A percentile compares a stretch with the other conserved stretches of the same genome.
phyloP scores from a whole-genome alignment of 1,140 invertebrate species.

The Drosophila watanabei region DNA sequence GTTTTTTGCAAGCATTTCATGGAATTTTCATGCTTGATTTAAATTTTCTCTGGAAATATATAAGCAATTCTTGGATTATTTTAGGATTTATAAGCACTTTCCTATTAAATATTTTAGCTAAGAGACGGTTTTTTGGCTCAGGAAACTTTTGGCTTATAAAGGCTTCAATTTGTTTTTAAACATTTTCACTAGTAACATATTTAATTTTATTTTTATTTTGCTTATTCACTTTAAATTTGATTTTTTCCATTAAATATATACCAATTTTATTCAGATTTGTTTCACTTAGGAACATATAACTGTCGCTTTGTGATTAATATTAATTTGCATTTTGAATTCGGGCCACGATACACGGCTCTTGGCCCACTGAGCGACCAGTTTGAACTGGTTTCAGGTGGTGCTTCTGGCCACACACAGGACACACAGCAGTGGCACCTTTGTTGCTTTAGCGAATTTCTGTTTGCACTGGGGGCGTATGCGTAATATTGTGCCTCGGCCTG shows the following conservation, averaged over 20 bases:
- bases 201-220: no score
- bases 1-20: background rate
- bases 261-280: background rate
- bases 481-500: conserved; percentile 37
- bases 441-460: conserved; percentile 28
- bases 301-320: conserved; percentile 3
- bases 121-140: background rate
- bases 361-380: conserved; percentile 23
- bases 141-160: background rate
- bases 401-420: conserved; percentile 23
- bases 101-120: background rate
- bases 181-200: background rate
- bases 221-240: background rate
- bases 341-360: conserved; percentile 27
- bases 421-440: conserved; percentile 19
- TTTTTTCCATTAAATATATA: background rate
- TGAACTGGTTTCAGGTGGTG: conserved; percentile 36
- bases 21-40: background rate
- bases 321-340: conserved; percentile 15
- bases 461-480: conserved; percentile 47
- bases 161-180: background rate
- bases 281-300: conserved; percentile 4
- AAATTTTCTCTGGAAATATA: background rate
- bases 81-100: background rate
- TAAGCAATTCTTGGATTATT: background rate